These are phyloP conservation scores for Tarsius wallacei DNA, from an alignment of 2,797 vertebrate species.

Conservation along the genomic window DNA sequence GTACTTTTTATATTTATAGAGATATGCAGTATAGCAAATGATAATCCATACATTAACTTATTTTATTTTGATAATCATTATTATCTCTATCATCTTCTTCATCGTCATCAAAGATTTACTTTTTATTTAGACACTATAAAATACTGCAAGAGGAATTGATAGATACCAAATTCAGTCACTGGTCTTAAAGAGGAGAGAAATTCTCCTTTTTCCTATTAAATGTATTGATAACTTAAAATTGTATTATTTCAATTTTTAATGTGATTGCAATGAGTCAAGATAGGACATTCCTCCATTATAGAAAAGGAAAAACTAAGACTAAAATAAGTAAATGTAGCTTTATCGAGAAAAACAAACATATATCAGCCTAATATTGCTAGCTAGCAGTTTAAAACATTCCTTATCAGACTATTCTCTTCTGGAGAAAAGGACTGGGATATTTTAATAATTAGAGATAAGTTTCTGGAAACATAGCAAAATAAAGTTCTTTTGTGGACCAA, in stretches of 20 bases:
- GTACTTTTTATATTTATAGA: not conserved
- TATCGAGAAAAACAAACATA: not conserved
- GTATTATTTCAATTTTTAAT: conserved; percentile 2
- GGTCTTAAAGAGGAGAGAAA: not conserved
- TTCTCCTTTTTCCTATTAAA: not conserved
- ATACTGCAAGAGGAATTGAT: not conserved
- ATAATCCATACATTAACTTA: not conserved
- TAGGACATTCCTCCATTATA: not conserved
- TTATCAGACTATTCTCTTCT: not conserved
- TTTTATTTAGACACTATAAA: conserved; percentile 12
- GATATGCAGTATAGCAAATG: not conserved
- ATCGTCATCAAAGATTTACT: not conserved
- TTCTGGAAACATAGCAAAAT: conserved; percentile 39
- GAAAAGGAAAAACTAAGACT: not conserved
- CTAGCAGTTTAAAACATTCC: not conserved
- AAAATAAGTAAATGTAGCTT: not conserved
- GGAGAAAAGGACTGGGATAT: not conserved
- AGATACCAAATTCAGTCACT: not conserved
- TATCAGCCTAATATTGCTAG: not conserved
- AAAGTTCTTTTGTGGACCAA: not conserved
- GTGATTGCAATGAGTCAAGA: not conserved
- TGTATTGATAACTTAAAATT: not conserved
- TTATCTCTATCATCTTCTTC: not conserved
- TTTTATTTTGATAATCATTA: not conserved
- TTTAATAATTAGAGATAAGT: not conserved